Conservation (phyloP, 2,797 vertebrate species). For the Pipistrellus nathusii region DNA sequence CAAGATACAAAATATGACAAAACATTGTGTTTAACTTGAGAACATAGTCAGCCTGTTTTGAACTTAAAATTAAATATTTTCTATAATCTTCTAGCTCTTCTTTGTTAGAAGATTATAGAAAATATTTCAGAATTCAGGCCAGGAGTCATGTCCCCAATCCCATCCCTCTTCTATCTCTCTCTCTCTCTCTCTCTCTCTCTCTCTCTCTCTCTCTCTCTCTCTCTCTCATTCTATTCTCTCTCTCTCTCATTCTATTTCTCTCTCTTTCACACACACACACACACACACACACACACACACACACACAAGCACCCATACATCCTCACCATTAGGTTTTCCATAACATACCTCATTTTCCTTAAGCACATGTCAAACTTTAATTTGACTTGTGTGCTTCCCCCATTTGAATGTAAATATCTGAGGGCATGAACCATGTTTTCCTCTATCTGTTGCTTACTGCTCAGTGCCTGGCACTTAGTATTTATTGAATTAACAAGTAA, state of each 20-base stretch:
- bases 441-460: background rate
- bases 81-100: background rate
- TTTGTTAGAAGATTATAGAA: background rate
- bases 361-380: background rate
- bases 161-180: too few species aligned
- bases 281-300: background rate
- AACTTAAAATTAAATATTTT: background rate
- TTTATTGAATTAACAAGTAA: background rate
- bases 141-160: background rate
- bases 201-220: background rate
- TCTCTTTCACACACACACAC: background rate
- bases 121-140: background rate
- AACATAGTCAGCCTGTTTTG: background rate
- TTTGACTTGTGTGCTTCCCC: background rate
- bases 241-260: background rate
- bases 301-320: background rate
- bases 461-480: background rate
- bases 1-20: background rate
- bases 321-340: background rate
- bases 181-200: background rate
- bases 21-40: background rate
- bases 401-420: background rate
- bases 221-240: background rate
- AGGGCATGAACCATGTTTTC: background rate
- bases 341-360: accelerated